A percentile compares a stretch with the other conserved stretches of the same genome.
Evolutionary conservation across 1,140 invertebrate genomes (phyloP).

Genomic region (Drosophila nikananu): DNA sequence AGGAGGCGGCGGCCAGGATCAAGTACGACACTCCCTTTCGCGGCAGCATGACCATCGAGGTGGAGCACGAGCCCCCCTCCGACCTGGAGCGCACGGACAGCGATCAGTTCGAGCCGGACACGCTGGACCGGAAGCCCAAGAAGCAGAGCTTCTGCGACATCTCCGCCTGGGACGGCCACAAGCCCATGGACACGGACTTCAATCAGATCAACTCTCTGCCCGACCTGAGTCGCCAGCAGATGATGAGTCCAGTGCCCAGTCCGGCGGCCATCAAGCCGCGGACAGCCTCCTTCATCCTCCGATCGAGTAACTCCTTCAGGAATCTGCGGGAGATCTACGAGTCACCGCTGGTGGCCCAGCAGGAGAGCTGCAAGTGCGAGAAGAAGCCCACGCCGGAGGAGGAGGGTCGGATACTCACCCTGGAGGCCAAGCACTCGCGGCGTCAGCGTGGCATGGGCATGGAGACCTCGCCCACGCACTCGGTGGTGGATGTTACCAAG

Average conservation of each 20-base stretch:
- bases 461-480: slow-evolving; percentile 86
- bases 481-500: slow-evolving; percentile 61
- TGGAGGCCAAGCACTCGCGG: slow-evolving; percentile 89
- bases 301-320: slow-evolving; percentile 74
- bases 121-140: slow-evolving; percentile 92
- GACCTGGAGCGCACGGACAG: slow-evolving; percentile 83
- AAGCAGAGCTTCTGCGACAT: slow-evolving; percentile 86
- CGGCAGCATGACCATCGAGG: slow-evolving; percentile 89
- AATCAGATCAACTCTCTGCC: slow-evolving; percentile 86
- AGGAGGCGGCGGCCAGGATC: slow-evolving; percentile 76
- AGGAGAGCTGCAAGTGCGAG: slow-evolving; percentile 71
- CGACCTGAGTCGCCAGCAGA: slow-evolving; percentile 58
- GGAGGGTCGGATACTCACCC: slow-evolving; percentile 87
- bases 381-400: slow-evolving; percentile 67
- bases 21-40: slow-evolving; percentile 85
- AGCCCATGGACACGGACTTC: slow-evolving; percentile 86
- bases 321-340: slow-evolving; percentile 90
- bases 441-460: slow-evolving; percentile 87
- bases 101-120: slow-evolving; percentile 93
- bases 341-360: slow-evolving; percentile 85
- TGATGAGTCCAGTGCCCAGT: slow-evolving; percentile 12
- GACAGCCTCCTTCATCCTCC: slow-evolving; percentile 67
- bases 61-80: slow-evolving; percentile 86
- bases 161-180: slow-evolving; percentile 82
- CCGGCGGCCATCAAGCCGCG: slow-evolving; percentile 44